Evolutionary conservation across 1,140 invertebrate species (phyloP).

Genomic region (Ephestia elutella): DNA sequence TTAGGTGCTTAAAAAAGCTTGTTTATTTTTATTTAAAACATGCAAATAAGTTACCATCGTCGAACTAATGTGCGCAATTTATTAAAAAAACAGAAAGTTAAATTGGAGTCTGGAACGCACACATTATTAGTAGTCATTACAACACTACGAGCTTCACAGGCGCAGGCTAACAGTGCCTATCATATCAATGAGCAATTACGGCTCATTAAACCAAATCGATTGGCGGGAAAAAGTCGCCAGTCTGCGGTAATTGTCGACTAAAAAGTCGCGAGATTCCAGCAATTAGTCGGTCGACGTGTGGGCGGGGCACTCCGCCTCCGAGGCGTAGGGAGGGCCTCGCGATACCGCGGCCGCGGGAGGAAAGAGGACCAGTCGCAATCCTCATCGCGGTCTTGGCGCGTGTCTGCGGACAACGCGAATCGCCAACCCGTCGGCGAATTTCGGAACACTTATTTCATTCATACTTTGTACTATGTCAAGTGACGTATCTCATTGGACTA

Average conservation of each 20-base stretch:
- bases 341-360: conserved; percentile 38
- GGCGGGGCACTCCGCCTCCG: conserved; percentile 49
- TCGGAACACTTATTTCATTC: neutral
- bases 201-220: conserved; percentile 55
- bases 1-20: neutral
- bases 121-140: conserved; percentile 5
- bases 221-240: conserved; percentile 50
- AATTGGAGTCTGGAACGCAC: neutral
- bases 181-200: conserved; percentile 62
- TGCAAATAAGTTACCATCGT: neutral
- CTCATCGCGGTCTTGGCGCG: conserved; percentile 50
- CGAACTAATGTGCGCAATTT: neutral
- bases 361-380: conserved; percentile 59
- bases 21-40: neutral
- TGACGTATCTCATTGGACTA: conserved; percentile 9
- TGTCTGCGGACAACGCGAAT: conserved; percentile 37
- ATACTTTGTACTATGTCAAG: neutral
- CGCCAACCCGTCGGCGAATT: conserved; percentile 13
- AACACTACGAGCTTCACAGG: neutral
- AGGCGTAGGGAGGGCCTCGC: conserved; percentile 60
- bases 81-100: conserved; percentile 1
- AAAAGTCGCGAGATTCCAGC: conserved; percentile 34
- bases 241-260: conserved; percentile 40
- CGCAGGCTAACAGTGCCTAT: conserved; percentile 10
- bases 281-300: conserved; percentile 23